Conservation (phyloP, 2,888 invertebrate species). For the Pseudanteris insignis region DNA sequence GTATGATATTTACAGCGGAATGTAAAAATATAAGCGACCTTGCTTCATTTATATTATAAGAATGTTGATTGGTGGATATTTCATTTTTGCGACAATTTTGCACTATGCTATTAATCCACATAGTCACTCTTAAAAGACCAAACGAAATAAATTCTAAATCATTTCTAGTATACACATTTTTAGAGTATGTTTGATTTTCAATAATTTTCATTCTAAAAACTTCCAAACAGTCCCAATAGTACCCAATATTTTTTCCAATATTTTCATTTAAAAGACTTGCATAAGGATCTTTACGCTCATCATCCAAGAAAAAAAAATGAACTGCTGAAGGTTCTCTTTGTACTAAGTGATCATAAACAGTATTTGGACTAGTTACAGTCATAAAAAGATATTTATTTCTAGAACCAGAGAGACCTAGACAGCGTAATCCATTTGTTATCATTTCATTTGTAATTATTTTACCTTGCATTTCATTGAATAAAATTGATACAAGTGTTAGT, state of each 20-base stretch:
- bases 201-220: conserved; percentile 54
- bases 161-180: conserved; percentile 15
- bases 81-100: conserved; percentile 54
- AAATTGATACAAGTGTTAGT: conserved; percentile 43
- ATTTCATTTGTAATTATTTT: conserved; percentile 46
- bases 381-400: conserved; percentile 51
- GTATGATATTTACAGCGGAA: conserved; percentile 51
- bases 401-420: conserved; percentile 57
- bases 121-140: conserved; percentile 50
- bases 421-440: conserved; percentile 50
- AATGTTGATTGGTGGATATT: not conserved
- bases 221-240: conserved; percentile 64
- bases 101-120: conserved; percentile 58
- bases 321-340: conserved; percentile 58
- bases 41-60: conserved; percentile 44
- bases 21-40: conserved; percentile 57
- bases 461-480: conserved; percentile 36
- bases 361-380: conserved; percentile 57
- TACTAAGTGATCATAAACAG: conserved; percentile 60
- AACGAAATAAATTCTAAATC: conserved; percentile 51
- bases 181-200: conserved; percentile 38
- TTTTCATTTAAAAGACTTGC: conserved; percentile 43
- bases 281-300: conserved; percentile 49
- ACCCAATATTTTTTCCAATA: conserved; percentile 39
- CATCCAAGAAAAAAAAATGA: conserved; percentile 52